Evolutionary conservation across 1,140 invertebrate genomes (phyloP), one percentile per base, ranked within the genome.

Genomic region (Ceratosolen solmsi): DNA sequence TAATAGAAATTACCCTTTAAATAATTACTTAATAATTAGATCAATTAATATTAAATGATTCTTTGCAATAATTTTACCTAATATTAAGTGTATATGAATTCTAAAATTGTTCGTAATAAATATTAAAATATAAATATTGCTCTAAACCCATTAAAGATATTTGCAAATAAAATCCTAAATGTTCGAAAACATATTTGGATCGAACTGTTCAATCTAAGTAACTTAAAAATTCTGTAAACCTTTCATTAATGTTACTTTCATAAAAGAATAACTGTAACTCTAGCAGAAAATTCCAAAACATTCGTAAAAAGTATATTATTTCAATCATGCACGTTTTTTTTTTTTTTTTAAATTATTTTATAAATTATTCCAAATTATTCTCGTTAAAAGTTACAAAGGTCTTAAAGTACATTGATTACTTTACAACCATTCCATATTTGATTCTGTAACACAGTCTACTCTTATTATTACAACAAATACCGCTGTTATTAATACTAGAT

Each of bases 401-500:
- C 46, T 79, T 17, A 27, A 71, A 25, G 7, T 77, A 30, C 36
- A 77, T 41, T 70, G 36, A 68, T 77, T 72, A 77, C 27, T 78
- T 82, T 63, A 72, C 1, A 76, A 73, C 27, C 4, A 77, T 25
- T 51, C 36, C 33, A 63, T 73, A 78, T 22, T 78, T 73, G 27
- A 73, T 36, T 63, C 63, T 36, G 15, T 78, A 63, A 83, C 71
- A 79, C 60, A 79, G 70, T 83, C 68, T 73, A 82, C 51, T 73
- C 56, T 78, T 73, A 82, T 60, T n/a, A 77, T 71, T 79, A 82
- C 56, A 83, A 78, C 58, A 79, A 83, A 79, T 79, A 83, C 82
- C 79, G 76, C 25, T 79, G 46, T 79, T 83, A 68, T 73, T 82
- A 79, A 83, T 83, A 83, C 76, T 83, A 83, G 60, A 79, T 65